These are phyloP conservation scores for Morinoia aosen DNA, from an alignment of 2,888 invertebrate genomes.

Conservation along the genomic window DNA sequence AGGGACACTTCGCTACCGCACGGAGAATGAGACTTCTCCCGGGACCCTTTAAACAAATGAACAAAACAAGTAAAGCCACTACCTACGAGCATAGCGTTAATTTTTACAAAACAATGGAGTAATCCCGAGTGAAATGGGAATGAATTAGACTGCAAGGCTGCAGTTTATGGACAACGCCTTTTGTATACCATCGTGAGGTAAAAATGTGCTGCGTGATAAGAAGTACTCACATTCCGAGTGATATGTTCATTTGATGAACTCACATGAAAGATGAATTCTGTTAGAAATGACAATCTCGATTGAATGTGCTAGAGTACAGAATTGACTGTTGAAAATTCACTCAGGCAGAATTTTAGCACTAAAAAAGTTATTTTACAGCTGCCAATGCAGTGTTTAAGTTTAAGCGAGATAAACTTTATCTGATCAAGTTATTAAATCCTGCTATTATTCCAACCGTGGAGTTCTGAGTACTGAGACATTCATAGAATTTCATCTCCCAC, in stretches of 20 bases:
- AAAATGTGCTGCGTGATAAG: not conserved
- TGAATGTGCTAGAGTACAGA: too few species aligned
- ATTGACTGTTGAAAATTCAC: not conserved
- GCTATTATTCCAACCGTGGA: not conserved
- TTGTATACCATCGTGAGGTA: not conserved
- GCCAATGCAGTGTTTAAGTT: not conserved
- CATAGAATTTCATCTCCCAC: not conserved
- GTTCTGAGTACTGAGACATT: not conserved
- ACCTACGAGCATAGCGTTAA: not conserved
- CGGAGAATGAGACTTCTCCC: constrained; percentile 61
- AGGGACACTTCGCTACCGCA: constrained; percentile 66
- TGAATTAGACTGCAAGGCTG: not conserved
- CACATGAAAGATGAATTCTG: not conserved
- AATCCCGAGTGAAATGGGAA: not conserved
- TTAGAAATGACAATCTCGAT: too few species aligned
- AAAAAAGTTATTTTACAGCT: not conserved
- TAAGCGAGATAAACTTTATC: not conserved
- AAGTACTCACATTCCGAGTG: not conserved
- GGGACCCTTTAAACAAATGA: constrained; percentile 35
- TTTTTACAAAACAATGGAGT: not conserved
- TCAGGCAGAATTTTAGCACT: not conserved
- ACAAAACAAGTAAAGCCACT: not conserved
- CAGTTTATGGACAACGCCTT: too few species aligned
- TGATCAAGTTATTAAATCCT: not conserved
- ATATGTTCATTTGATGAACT: not conserved